Evolutionary conservation across 2,797 vertebrate genomes (phyloP).

Genomic region (Protosalanx chinensis): DNA sequence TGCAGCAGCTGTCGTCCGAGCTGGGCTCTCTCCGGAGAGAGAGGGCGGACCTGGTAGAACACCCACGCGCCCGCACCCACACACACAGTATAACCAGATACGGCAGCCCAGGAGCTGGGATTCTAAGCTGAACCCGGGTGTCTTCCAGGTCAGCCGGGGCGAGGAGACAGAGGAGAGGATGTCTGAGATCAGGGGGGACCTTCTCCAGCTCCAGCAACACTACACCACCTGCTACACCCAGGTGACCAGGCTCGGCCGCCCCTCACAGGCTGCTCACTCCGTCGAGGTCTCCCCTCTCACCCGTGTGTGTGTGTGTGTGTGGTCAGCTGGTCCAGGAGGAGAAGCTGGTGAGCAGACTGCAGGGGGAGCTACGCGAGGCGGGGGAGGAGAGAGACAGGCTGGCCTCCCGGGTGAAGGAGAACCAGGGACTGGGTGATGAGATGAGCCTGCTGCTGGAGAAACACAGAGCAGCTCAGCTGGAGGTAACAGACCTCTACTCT

Average conservation of each 20-base stretch:
- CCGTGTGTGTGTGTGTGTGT: constrained; percentile 9
- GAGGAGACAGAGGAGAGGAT: constrained; percentile 21
- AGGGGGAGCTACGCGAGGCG: constrained; percentile 34
- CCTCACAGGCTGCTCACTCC: not conserved
- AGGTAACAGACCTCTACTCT: too few relatives aligned
- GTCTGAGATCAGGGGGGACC: constrained; percentile 35
- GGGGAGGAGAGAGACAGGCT: constrained; percentile 34
- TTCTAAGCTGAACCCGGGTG: not conserved
- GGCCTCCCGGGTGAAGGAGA: constrained; percentile 26
- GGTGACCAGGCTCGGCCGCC: constrained; percentile 21
- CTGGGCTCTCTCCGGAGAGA: constrained; percentile 31
- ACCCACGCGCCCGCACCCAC: too few relatives aligned
- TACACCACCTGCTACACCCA: constrained; percentile 49
- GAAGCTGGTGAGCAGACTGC: constrained; percentile 38
- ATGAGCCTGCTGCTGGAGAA: constrained; percentile 40
- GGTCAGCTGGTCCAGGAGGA: constrained; percentile 41
- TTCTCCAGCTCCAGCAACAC: constrained; percentile 37
- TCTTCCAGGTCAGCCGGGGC: constrained; percentile 26
- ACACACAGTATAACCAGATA: not conserved
- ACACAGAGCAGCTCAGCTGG: constrained; percentile 40
- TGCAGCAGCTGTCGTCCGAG: constrained; percentile 37
- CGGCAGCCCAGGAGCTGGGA: too few relatives aligned
- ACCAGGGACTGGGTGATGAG: constrained; percentile 31
- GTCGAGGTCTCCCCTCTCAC: not conserved
- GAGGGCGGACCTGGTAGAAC: constrained; percentile 31